Evolutionary conservation across 2,888 invertebrate species (phyloP).

Genomic region (Pammene aurita): DNA sequence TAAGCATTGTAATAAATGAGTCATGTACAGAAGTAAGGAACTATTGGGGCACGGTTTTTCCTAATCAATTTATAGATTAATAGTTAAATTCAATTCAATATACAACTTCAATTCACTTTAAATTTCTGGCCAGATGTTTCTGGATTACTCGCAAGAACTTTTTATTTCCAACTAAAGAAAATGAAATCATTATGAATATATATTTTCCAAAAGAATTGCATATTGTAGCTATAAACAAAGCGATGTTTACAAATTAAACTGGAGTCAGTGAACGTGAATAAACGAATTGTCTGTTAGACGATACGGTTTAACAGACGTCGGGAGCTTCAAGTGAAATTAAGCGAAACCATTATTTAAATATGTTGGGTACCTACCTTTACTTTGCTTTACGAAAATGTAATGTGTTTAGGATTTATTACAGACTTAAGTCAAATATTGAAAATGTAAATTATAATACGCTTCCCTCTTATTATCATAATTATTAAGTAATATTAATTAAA

Average conservation of each 20-base stretch:
- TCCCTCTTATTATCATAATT: no score
- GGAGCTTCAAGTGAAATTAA: slow-evolving; percentile 14
- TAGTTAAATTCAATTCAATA: no score
- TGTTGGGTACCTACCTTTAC: not conserved
- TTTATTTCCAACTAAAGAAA: not conserved
- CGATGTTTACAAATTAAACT: slow-evolving; percentile 14
- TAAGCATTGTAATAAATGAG: no score
- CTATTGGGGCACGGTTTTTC: no score
- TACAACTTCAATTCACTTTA: no score
- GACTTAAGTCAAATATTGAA: not conserved
- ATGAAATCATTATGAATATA: not conserved
- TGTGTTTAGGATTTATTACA: not conserved
- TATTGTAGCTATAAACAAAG: not conserved
- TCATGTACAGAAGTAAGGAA: no score
- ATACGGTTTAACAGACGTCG: slow-evolving; percentile 17
- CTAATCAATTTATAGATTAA: no score
- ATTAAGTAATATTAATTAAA: no score
- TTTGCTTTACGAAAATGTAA: no score
- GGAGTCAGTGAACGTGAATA: slow-evolving; percentile 28
- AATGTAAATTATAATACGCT: no score
- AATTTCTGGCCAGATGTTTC: not conserved
- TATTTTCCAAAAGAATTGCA: not conserved
- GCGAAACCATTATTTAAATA: slow-evolving; percentile 7
- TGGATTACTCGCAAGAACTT: not conserved
- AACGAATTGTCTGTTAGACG: slow-evolving; percentile 20